These are phyloP conservation scores for Auanema sp. DNA, from an alignment of 2,888 invertebrate species.

Conservation along the genomic window DNA sequence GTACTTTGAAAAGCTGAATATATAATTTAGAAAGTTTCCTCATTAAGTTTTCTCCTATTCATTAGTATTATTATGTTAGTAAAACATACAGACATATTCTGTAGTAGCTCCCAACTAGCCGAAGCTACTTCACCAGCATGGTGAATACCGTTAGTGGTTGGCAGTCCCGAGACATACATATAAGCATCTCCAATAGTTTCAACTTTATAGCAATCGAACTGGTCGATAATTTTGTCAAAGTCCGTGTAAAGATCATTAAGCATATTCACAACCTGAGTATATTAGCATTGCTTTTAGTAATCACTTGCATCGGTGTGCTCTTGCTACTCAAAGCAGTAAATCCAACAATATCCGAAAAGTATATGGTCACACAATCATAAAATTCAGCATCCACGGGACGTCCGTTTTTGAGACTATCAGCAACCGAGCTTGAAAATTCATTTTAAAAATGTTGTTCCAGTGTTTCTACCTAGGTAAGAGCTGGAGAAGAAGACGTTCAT, in stretches of 20 bases:
- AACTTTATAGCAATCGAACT: conserved; percentile 46
- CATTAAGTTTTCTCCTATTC: too few species aligned
- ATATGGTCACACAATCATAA: conserved; percentile 41
- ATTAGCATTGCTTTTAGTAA: neutral
- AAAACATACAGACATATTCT: conserved; percentile 29
- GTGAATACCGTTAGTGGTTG: conserved; percentile 32
- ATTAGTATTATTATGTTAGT: too few species aligned
- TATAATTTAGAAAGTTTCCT: too few species aligned
- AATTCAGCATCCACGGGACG: conserved; percentile 40
- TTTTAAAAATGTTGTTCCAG: neutral
- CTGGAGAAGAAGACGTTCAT: conserved; percentile 65
- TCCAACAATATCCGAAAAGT: conserved; percentile 50
- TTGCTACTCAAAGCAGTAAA: conserved; percentile 46
- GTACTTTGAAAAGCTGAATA: conserved; percentile 32
- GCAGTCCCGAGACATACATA: conserved; percentile 45
- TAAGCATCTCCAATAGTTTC: conserved; percentile 43
- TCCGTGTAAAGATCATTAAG: conserved; percentile 85
- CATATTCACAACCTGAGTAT: conserved; percentile 79
- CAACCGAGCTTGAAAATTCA: conserved; percentile 26
- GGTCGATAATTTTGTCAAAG: conserved; percentile 81
- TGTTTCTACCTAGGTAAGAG: conserved; percentile 76
- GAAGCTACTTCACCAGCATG: conserved; percentile 47
- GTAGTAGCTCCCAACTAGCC: conserved; percentile 35
- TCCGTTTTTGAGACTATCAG: conserved; percentile 40
- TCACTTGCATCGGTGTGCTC: conserved; percentile 40